A percentile compares a stretch with the other conserved stretches of the same genome.
Conservation (phyloP, 2,797 vertebrate genomes). For the Syndactyla subalaris region DNA sequence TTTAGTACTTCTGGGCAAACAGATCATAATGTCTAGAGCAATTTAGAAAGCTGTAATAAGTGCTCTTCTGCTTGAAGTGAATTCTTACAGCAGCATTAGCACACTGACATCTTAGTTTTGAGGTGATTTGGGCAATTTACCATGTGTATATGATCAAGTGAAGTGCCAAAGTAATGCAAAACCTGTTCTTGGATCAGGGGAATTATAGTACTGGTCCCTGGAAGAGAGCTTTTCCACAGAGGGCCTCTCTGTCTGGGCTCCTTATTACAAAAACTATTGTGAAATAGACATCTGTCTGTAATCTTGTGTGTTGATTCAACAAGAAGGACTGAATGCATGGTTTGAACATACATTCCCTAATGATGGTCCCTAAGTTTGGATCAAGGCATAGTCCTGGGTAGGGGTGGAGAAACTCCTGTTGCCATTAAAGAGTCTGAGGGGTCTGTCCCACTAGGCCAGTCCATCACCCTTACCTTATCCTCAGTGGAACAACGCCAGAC, state of each 20-base stretch:
- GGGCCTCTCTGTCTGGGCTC: not conserved
- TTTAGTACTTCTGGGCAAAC: not conserved
- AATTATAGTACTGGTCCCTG: not conserved
- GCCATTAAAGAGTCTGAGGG: not conserved
- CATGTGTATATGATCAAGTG: not conserved
- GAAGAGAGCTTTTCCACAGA: not conserved
- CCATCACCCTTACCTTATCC: not conserved
- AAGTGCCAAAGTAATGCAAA: not conserved
- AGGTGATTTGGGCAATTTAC: not conserved
- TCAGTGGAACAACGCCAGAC: accelerated
- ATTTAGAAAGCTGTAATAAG: not conserved
- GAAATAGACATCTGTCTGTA: not conserved
- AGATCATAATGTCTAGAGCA: not conserved
- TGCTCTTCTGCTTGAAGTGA: not conserved
- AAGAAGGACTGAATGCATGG: accelerated
- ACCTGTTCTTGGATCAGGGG: not conserved
- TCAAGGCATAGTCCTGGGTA: not conserved
- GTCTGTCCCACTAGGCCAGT: not conserved
- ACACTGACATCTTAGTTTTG: not conserved
- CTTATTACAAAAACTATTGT: not conserved
- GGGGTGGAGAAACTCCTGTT: not conserved
- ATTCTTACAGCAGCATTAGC: not conserved
- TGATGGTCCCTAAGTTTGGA: not conserved
- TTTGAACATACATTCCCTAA: not conserved
- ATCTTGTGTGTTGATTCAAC: not conserved